Evolutionary conservation across 2,113 vertebrate species (phyloP).

Genomic region (Cryptomyrus ogoouensis): DNA sequence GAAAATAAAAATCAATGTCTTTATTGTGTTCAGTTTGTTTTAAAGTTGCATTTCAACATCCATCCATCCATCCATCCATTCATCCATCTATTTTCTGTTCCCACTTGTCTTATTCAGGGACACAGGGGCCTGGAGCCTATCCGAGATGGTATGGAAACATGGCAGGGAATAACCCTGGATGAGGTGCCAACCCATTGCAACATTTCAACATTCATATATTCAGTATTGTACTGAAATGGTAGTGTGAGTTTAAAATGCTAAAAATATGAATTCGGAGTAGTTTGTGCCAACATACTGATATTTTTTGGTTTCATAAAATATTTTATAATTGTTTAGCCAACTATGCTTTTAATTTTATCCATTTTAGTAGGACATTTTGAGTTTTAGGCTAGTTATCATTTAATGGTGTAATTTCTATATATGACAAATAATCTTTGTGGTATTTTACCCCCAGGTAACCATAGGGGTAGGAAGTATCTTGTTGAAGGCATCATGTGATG

Average conservation of each 20-base stretch:
- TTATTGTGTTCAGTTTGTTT: neutral
- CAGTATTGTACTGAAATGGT: neutral
- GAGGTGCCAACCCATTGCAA: neutral
- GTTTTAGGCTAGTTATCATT: neutral
- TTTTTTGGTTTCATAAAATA: neutral
- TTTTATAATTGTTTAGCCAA: neutral
- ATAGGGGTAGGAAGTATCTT: slow-evolving; percentile 37
- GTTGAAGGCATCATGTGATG: slow-evolving; percentile 41
- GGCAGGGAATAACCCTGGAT: neutral
- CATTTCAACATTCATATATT: neutral
- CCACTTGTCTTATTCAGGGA: neutral
- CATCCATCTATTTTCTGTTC: neutral
- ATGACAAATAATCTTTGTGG: neutral
- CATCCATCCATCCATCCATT: neutral
- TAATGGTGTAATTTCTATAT: neutral
- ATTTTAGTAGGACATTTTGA: neutral
- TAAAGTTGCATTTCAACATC: neutral
- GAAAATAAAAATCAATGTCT: neutral
- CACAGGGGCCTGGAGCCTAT: neutral
- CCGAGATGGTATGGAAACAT: neutral
- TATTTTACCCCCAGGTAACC: neutral
- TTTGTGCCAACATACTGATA: neutral
- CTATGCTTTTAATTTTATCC: neutral
- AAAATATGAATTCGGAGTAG: neutral
- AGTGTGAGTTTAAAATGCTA: neutral